Conservation (phyloP, 2,888 invertebrate species). For the Parascotia fuliginaria region DNA sequence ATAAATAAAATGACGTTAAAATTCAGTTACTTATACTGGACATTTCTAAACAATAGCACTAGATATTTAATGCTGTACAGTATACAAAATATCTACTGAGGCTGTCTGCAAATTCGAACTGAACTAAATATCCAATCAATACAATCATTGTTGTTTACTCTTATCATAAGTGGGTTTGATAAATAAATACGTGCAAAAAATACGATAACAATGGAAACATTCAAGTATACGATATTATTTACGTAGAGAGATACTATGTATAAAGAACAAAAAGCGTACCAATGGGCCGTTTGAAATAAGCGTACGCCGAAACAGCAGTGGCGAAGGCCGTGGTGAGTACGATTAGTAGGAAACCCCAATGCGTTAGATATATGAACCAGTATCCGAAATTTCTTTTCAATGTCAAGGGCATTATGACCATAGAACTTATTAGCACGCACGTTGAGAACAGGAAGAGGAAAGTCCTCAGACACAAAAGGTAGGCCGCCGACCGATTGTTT, state of each 20-base stretch:
- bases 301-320: constrained; percentile 61
- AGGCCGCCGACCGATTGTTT: constrained; percentile 58
- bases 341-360: constrained; percentile 73
- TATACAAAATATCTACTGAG: too few species aligned
- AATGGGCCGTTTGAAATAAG: constrained; percentile 60
- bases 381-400: constrained; percentile 55
- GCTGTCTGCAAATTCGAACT: too few species aligned
- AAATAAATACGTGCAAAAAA: not conserved
- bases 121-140: too few species aligned
- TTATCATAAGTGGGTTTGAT: not conserved
- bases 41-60: too few species aligned
- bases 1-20: too few species aligned
- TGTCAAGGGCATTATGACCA: constrained; percentile 52
- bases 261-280: constrained; percentile 52
- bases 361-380: constrained; percentile 79
- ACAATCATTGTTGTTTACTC: not conserved
- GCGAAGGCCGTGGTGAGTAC: constrained; percentile 61
- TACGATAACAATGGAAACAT: not conserved
- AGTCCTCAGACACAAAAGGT: constrained; percentile 54
- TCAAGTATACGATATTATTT: too few species aligned
- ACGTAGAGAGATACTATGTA: constrained; percentile 11
- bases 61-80: too few species aligned
- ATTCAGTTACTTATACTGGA: too few species aligned
- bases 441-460: constrained; percentile 63
- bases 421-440: constrained; percentile 56